Conservation (phyloP, 2,888 invertebrate species). For the Globia sparganii region DNA sequence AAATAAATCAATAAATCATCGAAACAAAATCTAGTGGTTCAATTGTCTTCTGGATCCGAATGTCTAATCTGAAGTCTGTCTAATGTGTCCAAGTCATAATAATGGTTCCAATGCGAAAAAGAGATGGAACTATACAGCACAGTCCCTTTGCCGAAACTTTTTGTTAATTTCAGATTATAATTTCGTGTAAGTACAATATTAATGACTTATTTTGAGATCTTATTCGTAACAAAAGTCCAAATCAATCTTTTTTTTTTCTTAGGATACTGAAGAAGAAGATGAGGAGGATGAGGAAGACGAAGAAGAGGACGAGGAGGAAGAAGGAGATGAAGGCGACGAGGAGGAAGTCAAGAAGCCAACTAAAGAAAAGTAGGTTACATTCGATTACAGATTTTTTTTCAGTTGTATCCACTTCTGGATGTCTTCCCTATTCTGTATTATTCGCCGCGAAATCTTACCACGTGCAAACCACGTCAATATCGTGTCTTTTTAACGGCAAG, state of each 20-base stretch:
- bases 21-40: not conserved
- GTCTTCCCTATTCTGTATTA: too few relatives aligned
- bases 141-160: not conserved
- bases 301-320: constrained; percentile 88
- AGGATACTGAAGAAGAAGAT: constrained; percentile 77
- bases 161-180: not conserved
- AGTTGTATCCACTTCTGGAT: too few relatives aligned
- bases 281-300: constrained; percentile 88
- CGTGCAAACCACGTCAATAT: too few relatives aligned
- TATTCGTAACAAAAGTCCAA: not conserved
- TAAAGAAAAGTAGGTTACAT: constrained; percentile 82
- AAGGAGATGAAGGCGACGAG: constrained; percentile 83
- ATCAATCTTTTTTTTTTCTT: not conserved
- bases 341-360: constrained; percentile 75
- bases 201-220: not conserved
- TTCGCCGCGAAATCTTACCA: too few relatives aligned
- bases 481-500: too few relatives aligned
- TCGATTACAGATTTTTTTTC: not conserved
- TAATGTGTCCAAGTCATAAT: not conserved
- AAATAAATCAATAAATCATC: not conserved
- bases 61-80: not conserved
- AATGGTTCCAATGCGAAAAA: not conserved
- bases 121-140: not conserved
- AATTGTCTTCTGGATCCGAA: not conserved
- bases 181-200: not conserved